Percentiles rank a stretch among this genome's conserved stretches.
These are phyloP conservation scores for Aphyosemion australe DNA, from an alignment of 2,113 vertebrate species.

Conservation along the genomic window DNA sequence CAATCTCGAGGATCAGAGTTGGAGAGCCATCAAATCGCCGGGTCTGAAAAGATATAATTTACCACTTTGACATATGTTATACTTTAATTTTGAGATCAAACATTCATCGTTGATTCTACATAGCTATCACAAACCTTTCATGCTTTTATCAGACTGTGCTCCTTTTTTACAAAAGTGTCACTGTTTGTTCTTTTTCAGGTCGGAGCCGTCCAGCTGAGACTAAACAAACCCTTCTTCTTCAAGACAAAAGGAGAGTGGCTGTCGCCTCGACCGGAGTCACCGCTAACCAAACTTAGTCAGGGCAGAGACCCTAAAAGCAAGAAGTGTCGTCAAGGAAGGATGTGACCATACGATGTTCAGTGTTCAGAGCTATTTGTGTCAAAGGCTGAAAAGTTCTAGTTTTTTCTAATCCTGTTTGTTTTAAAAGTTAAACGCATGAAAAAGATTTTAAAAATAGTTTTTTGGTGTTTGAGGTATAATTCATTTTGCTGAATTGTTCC, in stretches of 20 bases:
- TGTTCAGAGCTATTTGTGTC: background rate
- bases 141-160: no score
- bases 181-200: conserved; percentile 35
- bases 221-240: conserved; percentile 82
- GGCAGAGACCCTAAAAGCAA: conserved; percentile 38
- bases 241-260: conserved; percentile 73
- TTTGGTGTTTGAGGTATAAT: background rate
- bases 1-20: no score
- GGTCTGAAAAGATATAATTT: no score
- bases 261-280: conserved; percentile 65
- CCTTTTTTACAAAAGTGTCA: background rate
- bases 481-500: background rate
- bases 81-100: no score
- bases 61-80: no score
- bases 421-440: background rate
- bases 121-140: no score
- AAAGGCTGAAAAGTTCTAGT: background rate
- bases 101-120: no score
- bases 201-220: conserved; percentile 73
- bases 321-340: conserved; percentile 36
- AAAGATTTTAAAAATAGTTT: background rate
- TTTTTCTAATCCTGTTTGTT: no score
- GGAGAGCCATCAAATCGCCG: no score
- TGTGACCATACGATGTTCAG: no score
- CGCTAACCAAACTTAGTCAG: conserved; percentile 72